Conservation (phyloP, 2,113 vertebrate species). For the Tychaedon coryphoeus region DNA sequence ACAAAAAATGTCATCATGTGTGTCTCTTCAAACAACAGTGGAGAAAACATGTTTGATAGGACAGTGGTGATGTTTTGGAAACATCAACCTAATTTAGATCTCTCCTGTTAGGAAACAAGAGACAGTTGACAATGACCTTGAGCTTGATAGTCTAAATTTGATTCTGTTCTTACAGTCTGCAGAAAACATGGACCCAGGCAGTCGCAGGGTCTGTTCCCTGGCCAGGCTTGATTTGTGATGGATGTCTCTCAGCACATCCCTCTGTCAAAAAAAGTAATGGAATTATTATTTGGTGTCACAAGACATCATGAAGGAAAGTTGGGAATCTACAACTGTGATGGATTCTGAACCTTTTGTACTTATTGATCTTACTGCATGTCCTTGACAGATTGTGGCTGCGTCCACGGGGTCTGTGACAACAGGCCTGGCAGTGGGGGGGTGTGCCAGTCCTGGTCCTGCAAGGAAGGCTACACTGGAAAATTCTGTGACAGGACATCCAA, state of each 20-base stretch:
- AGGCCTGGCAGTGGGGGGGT: constrained; percentile 83
- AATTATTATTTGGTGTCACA: neutral
- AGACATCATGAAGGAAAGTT: neutral
- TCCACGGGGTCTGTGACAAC: constrained; percentile 95
- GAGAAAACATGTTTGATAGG: neutral
- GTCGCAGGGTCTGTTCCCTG: neutral
- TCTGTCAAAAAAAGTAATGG: neutral
- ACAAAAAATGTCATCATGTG: neutral
- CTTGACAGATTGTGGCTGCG: constrained; percentile 84
- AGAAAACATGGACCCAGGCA: neutral
- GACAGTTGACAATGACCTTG: neutral
- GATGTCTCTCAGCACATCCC: neutral
- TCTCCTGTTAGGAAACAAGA: neutral
- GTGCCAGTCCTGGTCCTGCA: constrained; percentile 85
- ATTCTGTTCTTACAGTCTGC: neutral
- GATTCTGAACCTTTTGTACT: neutral
- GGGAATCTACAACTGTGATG: neutral
- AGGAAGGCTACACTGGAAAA: constrained; percentile 80
- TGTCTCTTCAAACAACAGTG: neutral
- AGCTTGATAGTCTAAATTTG: neutral
- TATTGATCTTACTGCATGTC: neutral
- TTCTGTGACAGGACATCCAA: constrained; percentile 80
- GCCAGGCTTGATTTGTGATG: neutral
- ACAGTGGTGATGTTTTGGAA: neutral
- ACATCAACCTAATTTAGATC: neutral